These are phyloP conservation scores for Toxotes chatareus DNA, from an alignment of 2,113 vertebrate species.

Conservation along the genomic window DNA sequence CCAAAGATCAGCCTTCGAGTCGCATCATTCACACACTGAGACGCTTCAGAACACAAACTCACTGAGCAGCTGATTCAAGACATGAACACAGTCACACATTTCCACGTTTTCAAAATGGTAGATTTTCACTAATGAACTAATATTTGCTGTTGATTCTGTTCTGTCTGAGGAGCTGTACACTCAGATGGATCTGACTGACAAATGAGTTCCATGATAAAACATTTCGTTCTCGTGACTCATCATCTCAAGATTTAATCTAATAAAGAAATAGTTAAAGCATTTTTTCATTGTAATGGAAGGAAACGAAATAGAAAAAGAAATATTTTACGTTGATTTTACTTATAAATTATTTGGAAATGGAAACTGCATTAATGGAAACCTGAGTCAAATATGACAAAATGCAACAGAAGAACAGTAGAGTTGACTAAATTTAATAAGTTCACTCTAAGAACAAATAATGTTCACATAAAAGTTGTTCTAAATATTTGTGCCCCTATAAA, in stretches of 20 bases:
- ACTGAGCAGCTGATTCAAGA: neutral
- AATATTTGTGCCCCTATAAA: neutral
- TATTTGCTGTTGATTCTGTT: neutral
- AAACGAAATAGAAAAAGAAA: neutral
- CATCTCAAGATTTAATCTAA: too few relatives aligned
- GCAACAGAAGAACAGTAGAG: neutral
- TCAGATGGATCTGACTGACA: neutral
- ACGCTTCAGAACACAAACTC: neutral
- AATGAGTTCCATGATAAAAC: too few relatives aligned
- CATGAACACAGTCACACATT: too few relatives aligned
- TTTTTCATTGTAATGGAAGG: neutral
- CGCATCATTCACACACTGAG: slow-evolving; percentile 24
- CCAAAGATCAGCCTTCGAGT: slow-evolving; percentile 1
- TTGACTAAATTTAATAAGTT: too few relatives aligned
- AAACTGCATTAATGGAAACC: too few relatives aligned
- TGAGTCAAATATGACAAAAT: too few relatives aligned
- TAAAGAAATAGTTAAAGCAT: neutral
- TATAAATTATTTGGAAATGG: too few relatives aligned
- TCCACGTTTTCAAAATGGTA: too few relatives aligned
- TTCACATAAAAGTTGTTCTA: neutral
- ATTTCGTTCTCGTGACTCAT: too few relatives aligned
- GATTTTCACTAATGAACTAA: neutral
- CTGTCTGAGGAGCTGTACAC: neutral
- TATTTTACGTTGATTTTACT: neutral
- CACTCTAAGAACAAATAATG: too few relatives aligned